A percentile compares a stretch with the other conserved stretches of the same genome.
phyloP scores from a whole-genome alignment of 2,113 vertebrate species.

The Dasyornis broadbenti region DNA sequence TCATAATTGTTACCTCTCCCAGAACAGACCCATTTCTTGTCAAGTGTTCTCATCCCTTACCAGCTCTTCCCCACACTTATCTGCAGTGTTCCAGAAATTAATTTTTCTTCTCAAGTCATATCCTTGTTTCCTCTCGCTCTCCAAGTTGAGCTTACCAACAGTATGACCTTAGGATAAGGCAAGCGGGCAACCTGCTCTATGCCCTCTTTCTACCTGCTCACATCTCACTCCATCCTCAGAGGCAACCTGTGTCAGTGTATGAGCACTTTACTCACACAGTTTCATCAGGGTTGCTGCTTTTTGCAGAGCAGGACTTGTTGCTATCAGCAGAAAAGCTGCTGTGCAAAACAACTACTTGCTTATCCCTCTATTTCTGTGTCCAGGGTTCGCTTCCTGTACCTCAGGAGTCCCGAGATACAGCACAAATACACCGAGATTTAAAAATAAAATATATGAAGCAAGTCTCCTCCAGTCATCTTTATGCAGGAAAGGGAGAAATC shows the following conservation, averaged over 20 bases:
- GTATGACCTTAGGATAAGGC: background rate
- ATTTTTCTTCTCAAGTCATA: background rate
- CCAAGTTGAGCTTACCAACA: background rate
- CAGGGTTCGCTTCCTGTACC: background rate
- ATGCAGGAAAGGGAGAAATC: background rate
- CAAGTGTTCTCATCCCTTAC: background rate
- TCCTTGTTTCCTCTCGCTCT: background rate
- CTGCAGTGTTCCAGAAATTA: background rate
- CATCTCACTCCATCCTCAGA: background rate
- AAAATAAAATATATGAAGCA: background rate
- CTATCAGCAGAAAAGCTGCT: background rate
- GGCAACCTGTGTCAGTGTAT: background rate
- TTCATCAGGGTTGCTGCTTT: background rate
- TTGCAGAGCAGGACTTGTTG: background rate
- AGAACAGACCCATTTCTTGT: background rate
- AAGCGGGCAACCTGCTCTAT: background rate
- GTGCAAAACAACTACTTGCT: background rate
- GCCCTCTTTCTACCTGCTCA: background rate
- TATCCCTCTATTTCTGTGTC: background rate
- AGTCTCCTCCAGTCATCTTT: background rate
- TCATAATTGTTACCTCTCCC: background rate
- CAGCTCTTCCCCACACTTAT: background rate
- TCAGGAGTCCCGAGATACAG: background rate
- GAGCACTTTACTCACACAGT: background rate
- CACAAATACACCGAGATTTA: background rate